phyloP scores from a whole-genome alignment of 2,888 invertebrate genomes.

The Clanis bilineata region DNA sequence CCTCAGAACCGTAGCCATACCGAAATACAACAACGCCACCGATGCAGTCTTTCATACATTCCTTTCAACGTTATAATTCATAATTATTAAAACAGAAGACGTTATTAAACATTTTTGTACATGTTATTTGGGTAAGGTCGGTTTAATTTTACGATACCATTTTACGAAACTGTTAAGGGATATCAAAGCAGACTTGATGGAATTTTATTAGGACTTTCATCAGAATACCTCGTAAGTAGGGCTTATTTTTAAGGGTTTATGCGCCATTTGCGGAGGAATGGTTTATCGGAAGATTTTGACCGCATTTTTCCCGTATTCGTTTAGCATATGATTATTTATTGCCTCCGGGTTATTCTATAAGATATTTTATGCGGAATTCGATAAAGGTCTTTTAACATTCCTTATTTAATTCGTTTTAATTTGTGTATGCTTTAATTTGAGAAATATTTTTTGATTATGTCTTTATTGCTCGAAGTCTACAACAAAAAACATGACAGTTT shows the following conservation, averaged over 20 bases:
- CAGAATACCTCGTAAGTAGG: conserved; percentile 24
- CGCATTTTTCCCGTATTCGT: conserved; percentile 3
- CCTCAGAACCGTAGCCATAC: too few species aligned
- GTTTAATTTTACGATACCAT: conserved; percentile 37
- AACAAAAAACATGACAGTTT: too few species aligned
- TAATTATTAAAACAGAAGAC: neutral
- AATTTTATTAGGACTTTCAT: conserved; percentile 38
- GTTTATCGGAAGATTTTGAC: conserved; percentile 24
- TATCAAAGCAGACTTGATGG: conserved; percentile 30
- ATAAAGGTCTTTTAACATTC: neutral
- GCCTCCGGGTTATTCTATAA: neutral
- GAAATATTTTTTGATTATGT: neutral
- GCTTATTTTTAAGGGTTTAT: conserved; percentile 28
- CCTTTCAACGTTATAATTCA: neutral
- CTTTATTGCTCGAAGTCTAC: too few species aligned
- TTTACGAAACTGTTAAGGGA: conserved; percentile 37
- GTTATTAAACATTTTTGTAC: conserved; percentile 18
- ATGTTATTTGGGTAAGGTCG: conserved; percentile 19
- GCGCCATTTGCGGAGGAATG: conserved; percentile 32
- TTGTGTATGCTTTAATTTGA: neutral
- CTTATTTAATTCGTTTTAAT: neutral
- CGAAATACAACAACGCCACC: too few species aligned
- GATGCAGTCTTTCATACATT: neutral
- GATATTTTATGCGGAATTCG: neutral
- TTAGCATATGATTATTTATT: conserved; percentile 16